Evolutionary conservation across 2,797 vertebrate species (phyloP), one percentile per base, ranked within the genome.

Genomic region (Rhodeus uyekii): DNA sequence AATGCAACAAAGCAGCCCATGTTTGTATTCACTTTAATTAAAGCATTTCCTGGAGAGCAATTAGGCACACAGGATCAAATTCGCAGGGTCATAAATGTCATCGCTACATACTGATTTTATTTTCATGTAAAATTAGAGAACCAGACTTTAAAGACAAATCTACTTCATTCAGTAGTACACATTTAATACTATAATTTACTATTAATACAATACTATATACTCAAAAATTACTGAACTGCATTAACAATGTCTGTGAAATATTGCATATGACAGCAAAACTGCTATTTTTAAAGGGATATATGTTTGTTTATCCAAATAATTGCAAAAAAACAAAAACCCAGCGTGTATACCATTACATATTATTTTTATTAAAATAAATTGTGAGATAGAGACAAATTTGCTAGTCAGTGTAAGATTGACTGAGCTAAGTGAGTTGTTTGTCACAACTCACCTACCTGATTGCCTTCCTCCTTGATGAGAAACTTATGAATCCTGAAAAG

Each of bases 401-500:
- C 10, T 64, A n/a, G 61, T 14, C 29, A 42, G 38, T 46, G 38
- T 76, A 18, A 76, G 27, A n/a, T n/a, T 82, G 63, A 69, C 69
- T 76, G 42, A 68, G 42, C 34, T 53, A 55, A 38, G 80, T 64
- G 42, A 69, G 53, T 63, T 65, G n/a, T n/a, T n/a, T n/a, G n/a
- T n/a, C n/a, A n/a, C n/a, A n/a, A n/a, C n/a, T n/a, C n/a, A n/a
- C n/a, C n/a, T n/a, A n/a, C n/a, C n/a, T 58, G 42, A 69, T 64
- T 78, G 68, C 39, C 71, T 77, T 83, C 83, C 58, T 81, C 78
- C 36, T 48, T 67, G 63, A 77, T 84, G 68, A 84, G 76, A n/a
- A 44, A 61, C 80, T 82, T 80, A 87, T 83, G 82, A 85, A 74
- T 58, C 39, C 58, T 50, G 27, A 69, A 67, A 32, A 71, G 78